Base-by-base conservation (phyloP, 1,140 invertebrate species). In the Hormaphis cornu region DNA sequence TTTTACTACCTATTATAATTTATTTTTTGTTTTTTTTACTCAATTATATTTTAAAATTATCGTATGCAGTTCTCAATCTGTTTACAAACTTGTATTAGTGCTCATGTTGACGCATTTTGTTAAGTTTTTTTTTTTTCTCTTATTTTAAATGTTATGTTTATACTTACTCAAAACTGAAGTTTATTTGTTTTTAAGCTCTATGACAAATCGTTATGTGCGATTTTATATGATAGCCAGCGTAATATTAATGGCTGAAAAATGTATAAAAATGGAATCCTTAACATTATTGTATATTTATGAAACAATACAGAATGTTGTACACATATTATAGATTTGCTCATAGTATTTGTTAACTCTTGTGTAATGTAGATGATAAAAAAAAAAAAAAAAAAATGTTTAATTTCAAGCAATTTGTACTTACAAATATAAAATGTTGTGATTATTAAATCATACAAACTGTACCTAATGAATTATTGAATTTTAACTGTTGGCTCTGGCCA, bases 281-380 rank as follows among this genome's bases (percentile, higher is more conserved):
- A 58, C 40, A 20, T 58, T 58, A 58, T 58, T 58, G 22, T 58
- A 40, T 58, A 58, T 58, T 58, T 6, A 40, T 40, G 7, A 58
- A 56, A 56, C 18, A 56, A 56, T 22, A 56, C 42, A 63, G 48
- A 46, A 66, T 46, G 61, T 26, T 66, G 44, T 66, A 66, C 61
- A 48, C 58, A 66, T 66, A 66, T 50, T 66, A 66, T 66, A 66
- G 61, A 66, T 66, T 66, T 66, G 61, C 61, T 66, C 61, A 66
- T 66, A 66, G 61, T 48, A 66, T 66, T 63, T 66, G 61, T 66
- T 66, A 66, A 66, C 44, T 66, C 61, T 66, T 66, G 61, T 66
- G 18, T 66, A 66, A 48, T 66, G 61, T 66, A 66, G 61, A 66
- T 50, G 33, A 35, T 37, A 58, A 58, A 54, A 33, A 33, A 40